Conservation (phyloP, 1,140 invertebrate genomes). For the Ectropis grisescens region DNA sequence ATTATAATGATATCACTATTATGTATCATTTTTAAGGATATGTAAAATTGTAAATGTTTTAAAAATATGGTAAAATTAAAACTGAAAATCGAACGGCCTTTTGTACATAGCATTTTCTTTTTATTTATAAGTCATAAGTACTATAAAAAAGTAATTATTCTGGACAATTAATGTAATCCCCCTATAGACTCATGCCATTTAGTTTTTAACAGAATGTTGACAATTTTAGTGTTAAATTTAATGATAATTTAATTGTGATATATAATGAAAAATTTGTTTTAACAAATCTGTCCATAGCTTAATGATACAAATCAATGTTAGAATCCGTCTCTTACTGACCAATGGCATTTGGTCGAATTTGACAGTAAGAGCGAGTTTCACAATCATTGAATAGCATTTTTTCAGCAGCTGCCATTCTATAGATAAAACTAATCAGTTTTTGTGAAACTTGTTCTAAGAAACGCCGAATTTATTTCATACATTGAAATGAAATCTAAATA, state of each 20-base stretch:
- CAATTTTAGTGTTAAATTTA: slow-evolving; percentile 8
- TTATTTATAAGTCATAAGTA: slow-evolving; percentile 6
- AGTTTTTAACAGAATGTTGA: slow-evolving; percentile 8
- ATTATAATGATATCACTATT: no score
- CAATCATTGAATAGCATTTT: no score
- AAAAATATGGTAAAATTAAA: slow-evolving; percentile 2
- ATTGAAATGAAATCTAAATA: no score
- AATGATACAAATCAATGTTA: neutral
- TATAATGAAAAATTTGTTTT: slow-evolving; percentile 39
- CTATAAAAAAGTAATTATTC: no score
- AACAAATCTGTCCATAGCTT: slow-evolving; percentile 46
- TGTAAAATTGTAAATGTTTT: slow-evolving; percentile 41
- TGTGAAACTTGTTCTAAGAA: no score
- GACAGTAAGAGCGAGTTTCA: no score
- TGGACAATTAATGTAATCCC: no score
- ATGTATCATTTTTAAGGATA: neutral
- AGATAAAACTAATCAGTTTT: no score
- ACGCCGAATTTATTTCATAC: no score
- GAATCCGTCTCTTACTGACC: neutral
- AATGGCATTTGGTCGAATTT: neutral
- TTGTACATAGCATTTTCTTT: slow-evolving; percentile 47
- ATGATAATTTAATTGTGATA: slow-evolving; percentile 29
- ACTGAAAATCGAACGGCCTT: slow-evolving; percentile 24
- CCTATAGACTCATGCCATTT: slow-evolving; percentile 1
- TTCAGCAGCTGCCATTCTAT: no score